Percentiles rank a stretch among this genome's conserved stretches.
These are phyloP conservation scores for Pachycephala philippinensis DNA, from an alignment of 2,113 vertebrate genomes.

Conservation along the genomic window DNA sequence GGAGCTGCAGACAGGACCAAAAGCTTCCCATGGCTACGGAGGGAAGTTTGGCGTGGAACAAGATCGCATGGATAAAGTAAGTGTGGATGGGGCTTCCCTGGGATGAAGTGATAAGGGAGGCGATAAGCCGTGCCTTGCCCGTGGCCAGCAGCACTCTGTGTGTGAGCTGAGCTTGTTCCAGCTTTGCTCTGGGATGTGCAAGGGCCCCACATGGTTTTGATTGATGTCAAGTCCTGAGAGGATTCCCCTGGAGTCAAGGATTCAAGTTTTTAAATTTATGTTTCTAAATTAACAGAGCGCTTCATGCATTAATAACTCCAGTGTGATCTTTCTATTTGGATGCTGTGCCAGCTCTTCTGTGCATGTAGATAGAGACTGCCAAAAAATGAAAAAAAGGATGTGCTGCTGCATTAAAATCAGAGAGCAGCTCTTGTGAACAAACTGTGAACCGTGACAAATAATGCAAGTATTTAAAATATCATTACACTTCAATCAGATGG, in stretches of 20 bases:
- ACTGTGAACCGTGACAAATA: background rate
- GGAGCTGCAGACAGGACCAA: slow-evolving; percentile 84
- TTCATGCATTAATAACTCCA: background rate
- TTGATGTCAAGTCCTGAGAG: background rate
- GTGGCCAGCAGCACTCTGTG: background rate
- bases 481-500: background rate
- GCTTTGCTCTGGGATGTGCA: background rate
- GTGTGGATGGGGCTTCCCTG: background rate
- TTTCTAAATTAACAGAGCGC: background rate
- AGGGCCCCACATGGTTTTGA: rapidly evolving
- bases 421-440: background rate
- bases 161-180: background rate
- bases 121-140: background rate
- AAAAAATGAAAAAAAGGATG: background rate
- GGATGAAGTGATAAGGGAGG: background rate
- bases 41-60: slow-evolving; percentile 93
- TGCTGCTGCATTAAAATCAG: background rate
- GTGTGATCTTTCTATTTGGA: background rate
- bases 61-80: slow-evolving; percentile 96
- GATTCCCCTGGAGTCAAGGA: background rate
- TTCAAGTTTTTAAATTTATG: background rate
- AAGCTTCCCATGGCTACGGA: slow-evolving; percentile 92
- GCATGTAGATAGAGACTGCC: background rate
- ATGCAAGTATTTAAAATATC: background rate
- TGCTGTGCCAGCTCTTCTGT: background rate